Base-by-base conservation (phyloP, 2,797 vertebrate genomes). In the Decapterus maruadsi region DNA sequence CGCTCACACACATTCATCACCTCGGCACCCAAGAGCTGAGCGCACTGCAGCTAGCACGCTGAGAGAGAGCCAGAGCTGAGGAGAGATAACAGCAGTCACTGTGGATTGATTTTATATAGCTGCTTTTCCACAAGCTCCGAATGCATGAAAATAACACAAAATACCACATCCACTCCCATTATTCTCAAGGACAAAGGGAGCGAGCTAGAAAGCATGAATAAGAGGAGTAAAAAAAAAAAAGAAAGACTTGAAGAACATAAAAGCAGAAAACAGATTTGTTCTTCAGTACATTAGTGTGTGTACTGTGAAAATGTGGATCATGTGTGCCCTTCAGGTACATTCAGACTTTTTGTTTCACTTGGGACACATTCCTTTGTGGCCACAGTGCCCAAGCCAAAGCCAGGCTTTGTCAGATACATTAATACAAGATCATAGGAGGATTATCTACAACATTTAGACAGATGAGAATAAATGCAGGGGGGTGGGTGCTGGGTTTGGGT, bases 91-190 rank as follows among this genome's bases (percentile, higher is more conserved):
- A 72, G 84, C 84, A 88, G 83, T 79, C 83, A 81, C 82, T 77
- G 26, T 54, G 73, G 87, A 91, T 84, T 86, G 90, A 90, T 88
- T 90, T 86, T 85, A 83, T 77, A 83, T 17, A 73, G 65, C 68
- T 67, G 81, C 78, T 80, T 87, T 87, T 89, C 77, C 73, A 59
- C 78, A 61, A 77, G 45, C 81, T 62, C 73, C 29, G 62, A 86
- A 82, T 63, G 75, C 61, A 81, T 75, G 61, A 84, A 80, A 87
- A 90, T 60, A 83, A 89, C 73, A 84, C 43, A 86, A 80, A 89
- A 86, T 74, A 69, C 51, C 78, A 84, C 72, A 82, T 83, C 59
- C 71, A 75, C 48, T 82, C 31, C 71, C 54, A 82, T 89, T 90
- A 77, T 86, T 80, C 65, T 79, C 57, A 63, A 38, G 84, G 84